These are phyloP conservation scores for Emys orbicularis DNA, from an alignment of 2,797 vertebrate genomes.

Conservation along the genomic window DNA sequence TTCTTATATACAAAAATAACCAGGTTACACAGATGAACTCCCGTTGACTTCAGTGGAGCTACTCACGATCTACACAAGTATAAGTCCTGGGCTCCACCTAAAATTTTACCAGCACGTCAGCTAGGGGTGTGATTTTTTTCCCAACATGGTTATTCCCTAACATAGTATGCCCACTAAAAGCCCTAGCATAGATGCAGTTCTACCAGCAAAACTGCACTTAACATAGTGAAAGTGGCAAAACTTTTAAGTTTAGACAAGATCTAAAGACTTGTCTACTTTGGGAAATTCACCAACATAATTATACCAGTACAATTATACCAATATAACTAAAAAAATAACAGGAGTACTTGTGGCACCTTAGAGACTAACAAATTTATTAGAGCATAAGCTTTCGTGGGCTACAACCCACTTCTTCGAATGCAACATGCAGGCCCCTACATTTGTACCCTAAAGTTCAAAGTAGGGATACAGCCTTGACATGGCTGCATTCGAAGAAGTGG, in stretches of 20 bases:
- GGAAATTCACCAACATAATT: neutral
- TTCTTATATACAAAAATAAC: neutral
- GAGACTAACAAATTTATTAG: too few species aligned
- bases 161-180: neutral
- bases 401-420: too few species aligned
- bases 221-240: neutral
- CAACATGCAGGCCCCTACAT: too few species aligned
- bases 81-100: neutral
- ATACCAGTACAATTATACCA: neutral
- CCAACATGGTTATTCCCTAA: neutral
- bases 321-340: too few species aligned
- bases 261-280: neutral
- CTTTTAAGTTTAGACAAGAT: neutral
- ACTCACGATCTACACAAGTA: neutral
- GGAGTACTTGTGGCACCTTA: too few species aligned
- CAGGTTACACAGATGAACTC: neutral
- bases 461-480: too few species aligned
- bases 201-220: neutral
- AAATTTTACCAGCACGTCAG: neutral
- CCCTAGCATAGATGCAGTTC: neutral
- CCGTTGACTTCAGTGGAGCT: neutral
- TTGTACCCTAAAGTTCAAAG: too few species aligned
- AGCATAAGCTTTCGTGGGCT: too few species aligned
- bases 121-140: neutral
- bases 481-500: too few species aligned